Base-by-base conservation (phyloP, 2,797 vertebrate genomes). In the Austrolebias charrua region DNA sequence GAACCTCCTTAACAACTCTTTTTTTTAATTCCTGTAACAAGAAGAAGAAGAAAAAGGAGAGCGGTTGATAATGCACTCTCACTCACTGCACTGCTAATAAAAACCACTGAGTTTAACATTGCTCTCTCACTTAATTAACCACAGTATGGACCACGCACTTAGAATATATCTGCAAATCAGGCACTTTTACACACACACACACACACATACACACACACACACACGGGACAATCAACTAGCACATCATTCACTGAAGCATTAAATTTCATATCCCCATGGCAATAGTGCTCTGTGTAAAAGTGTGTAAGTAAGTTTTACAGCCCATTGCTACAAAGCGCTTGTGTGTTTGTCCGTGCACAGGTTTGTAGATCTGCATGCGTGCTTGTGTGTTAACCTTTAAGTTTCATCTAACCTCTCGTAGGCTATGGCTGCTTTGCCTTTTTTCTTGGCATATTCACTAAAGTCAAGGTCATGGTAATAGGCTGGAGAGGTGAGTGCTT, bases 401-500 rank as follows among this genome's bases (percentile, higher is more conserved):
- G 80, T 81, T 83, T 86, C 81, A 60, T 76, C 81, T 83, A 90
- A 89, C 89, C 91, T 90, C 91, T 92, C 86, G 87, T 82, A 85
- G 76, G 73, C 73, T 80, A 79, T 74, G 79, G 85, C 86, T 82
- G 84, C 71, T 81, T 65, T 76, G 76, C 78, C 80, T 87, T 82
- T 81, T 79, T 69, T 18, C 64, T 65, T 73, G 67, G 73, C 71
- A 76, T 81, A 71, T 88, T 86, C 85, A 81, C 81, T 81, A 86
- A 82, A 92, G 88, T 89, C 93, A 94, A 94, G 93, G 93, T 94
- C 93, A 91, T 80, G 76, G 85, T 93, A 93, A 93, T 93, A 87
- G 90, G 89, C 90, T 90, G 78, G 81, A 87, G 89, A 92, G 93
- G 90, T 93, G 93, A 93, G 80, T 89, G 91, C 89, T 77, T 90